Conservation (phyloP, 2,113 vertebrate species). For the Nansenia antarctica region DNA sequence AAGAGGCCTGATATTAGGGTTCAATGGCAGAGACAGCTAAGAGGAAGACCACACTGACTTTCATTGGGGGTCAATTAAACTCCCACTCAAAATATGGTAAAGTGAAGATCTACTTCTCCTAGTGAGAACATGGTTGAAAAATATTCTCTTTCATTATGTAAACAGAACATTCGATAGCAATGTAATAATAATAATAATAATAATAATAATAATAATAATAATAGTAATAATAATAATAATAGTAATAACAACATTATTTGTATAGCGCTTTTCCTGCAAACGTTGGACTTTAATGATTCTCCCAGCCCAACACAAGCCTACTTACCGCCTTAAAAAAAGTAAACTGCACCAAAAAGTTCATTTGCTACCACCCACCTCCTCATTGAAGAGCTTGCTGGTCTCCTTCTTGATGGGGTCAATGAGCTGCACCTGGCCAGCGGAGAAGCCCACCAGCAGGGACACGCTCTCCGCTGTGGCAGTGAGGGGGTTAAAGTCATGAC, state of each 20-base stretch:
- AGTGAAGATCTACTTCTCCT: too few relatives aligned
- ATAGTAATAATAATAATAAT: background rate
- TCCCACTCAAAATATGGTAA: too few relatives aligned
- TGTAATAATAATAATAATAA: too few relatives aligned
- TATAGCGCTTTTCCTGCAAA: background rate
- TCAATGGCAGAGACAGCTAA: too few relatives aligned
- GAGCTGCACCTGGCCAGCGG: constrained; percentile 98
- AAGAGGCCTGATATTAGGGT: too few relatives aligned
- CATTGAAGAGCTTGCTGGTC: constrained; percentile 99
- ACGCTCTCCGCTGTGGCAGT: constrained; percentile 97
- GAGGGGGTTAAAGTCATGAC: constrained; percentile 98
- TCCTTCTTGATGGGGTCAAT: constrained; percentile 99
- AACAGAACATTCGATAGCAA: too few relatives aligned
- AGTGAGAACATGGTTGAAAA: too few relatives aligned
- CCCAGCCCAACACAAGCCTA: background rate
- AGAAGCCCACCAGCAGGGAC: constrained; percentile 97
- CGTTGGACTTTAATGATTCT: background rate
- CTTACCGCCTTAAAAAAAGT: background rate
- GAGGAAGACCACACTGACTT: too few relatives aligned
- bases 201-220: too few relatives aligned
- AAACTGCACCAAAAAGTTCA: too few relatives aligned
- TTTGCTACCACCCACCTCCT: constrained; percentile 88
- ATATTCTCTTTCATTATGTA: too few relatives aligned
- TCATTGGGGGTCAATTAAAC: too few relatives aligned
- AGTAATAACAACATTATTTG: background rate